A percentile compares a stretch with the other conserved stretches of the same genome.
Conservation (phyloP, 2,113 vertebrate genomes). For the Triplophysa siluroides region DNA sequence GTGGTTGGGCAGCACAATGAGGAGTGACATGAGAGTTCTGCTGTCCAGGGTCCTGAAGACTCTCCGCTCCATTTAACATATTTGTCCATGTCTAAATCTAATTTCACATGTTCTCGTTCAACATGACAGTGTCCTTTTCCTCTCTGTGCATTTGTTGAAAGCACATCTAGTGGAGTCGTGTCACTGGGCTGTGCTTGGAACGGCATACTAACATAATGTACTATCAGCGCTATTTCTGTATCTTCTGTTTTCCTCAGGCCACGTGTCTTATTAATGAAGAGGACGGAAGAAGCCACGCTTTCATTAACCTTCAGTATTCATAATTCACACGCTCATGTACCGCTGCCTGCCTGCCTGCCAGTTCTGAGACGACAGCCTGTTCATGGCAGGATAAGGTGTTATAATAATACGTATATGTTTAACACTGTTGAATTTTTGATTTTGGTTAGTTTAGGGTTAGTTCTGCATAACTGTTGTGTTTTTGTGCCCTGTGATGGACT, state of each 20-base stretch:
- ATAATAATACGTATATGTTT: constrained; percentile 11
- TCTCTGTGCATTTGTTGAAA: no score
- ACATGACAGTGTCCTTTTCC: background rate
- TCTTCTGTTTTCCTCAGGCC: constrained; percentile 45
- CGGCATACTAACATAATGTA: no score
- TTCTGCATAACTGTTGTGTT: background rate
- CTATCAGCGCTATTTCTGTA: background rate
- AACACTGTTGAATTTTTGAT: no score
- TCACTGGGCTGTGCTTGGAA: no score
- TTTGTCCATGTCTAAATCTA: background rate
- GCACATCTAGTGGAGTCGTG: no score
- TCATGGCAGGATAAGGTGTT: constrained; percentile 29
- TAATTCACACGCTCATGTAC: constrained; percentile 45
- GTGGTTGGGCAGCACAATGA: no score
- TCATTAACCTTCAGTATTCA: constrained; percentile 58
- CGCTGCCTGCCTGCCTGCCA: constrained; percentile 37
- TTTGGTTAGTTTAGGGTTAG: no score
- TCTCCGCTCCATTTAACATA: background rate
- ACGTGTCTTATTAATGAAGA: constrained; percentile 55
- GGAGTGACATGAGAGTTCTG: background rate
- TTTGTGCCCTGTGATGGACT: no score
- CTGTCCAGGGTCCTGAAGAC: background rate
- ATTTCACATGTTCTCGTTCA: background rate
- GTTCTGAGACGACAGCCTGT: background rate
- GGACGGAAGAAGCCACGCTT: constrained; percentile 45